These are phyloP conservation scores for Procavia capensis DNA, from an alignment of 2,113 vertebrate species.

Conservation along the genomic window DNA sequence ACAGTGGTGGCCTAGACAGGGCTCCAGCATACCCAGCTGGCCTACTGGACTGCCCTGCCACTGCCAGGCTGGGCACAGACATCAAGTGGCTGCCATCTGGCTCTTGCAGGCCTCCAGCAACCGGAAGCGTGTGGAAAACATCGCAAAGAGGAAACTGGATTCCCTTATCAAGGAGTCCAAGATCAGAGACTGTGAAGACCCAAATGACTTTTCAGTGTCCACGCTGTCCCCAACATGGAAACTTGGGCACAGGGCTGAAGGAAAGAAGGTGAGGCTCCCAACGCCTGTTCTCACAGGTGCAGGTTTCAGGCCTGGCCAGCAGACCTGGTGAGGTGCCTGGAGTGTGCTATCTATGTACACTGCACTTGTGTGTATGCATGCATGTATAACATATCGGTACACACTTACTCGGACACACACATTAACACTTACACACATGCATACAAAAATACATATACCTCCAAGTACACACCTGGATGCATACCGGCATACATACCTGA, in stretches of 20 bases:
- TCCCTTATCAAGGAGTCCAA: slow-evolving; percentile 97
- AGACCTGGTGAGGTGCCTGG: accelerated
- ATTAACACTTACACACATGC: no score
- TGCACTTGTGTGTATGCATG: no score
- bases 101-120: slow-evolving; percentile 92
- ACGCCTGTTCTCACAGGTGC: no score
- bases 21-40: neutral
- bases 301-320: neutral
- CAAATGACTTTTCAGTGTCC: slow-evolving; percentile 92
- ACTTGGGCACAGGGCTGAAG: slow-evolving; percentile 79
- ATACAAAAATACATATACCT: neutral
- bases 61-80: neutral
- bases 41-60: neutral
- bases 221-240: slow-evolving; percentile 88
- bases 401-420: no score
- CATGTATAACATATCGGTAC: no score
- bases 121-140: slow-evolving; percentile 95
- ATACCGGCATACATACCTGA: neutral
- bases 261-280: slow-evolving; percentile 84
- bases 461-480: neutral
- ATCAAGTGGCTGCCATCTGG: neutral
- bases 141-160: slow-evolving; percentile 97
- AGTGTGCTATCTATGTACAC: accelerated
- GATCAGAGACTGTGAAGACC: slow-evolving; percentile 96
- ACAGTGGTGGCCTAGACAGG: neutral